phyloP scores from a whole-genome alignment of 2,797 vertebrate species.

The Aulostomus chinensis region DNA sequence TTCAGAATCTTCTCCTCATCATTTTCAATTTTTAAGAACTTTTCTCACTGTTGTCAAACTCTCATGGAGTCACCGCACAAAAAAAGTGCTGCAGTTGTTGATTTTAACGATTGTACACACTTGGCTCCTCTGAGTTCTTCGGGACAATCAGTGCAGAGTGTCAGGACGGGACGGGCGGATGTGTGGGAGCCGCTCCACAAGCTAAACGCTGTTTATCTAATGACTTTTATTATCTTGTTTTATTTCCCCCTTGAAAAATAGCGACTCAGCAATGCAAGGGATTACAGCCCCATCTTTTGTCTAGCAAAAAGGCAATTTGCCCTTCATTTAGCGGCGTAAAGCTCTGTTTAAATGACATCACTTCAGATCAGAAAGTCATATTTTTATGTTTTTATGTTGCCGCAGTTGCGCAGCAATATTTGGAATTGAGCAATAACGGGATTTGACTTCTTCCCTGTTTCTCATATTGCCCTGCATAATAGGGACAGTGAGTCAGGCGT shows the following conservation, averaged over 20 bases:
- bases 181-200: no score
- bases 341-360: constrained; percentile 49
- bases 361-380: constrained; percentile 40
- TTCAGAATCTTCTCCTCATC: no score
- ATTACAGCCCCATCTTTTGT: constrained; percentile 66
- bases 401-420: constrained; percentile 23
- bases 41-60: no score
- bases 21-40: no score
- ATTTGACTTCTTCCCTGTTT: constrained; percentile 24
- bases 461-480: constrained; percentile 20
- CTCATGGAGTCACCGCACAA: no score
- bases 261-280: constrained; percentile 54
- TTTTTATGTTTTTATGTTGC: constrained; percentile 43
- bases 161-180: no score
- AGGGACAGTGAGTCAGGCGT: constrained; percentile 18
- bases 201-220: no score
- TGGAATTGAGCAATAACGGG: constrained; percentile 27
- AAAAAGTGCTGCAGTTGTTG: constrained; percentile 9
- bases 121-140: constrained; percentile 18
- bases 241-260: constrained; percentile 59
- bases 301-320: constrained; percentile 53
- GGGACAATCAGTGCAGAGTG: constrained; percentile 10
- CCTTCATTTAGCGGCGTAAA: constrained; percentile 58
- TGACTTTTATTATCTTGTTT: constrained; percentile 57
- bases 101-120: constrained; percentile 31